Conservation (phyloP, 2,113 vertebrate species). For the Coptodon bakossiorum region DNA sequence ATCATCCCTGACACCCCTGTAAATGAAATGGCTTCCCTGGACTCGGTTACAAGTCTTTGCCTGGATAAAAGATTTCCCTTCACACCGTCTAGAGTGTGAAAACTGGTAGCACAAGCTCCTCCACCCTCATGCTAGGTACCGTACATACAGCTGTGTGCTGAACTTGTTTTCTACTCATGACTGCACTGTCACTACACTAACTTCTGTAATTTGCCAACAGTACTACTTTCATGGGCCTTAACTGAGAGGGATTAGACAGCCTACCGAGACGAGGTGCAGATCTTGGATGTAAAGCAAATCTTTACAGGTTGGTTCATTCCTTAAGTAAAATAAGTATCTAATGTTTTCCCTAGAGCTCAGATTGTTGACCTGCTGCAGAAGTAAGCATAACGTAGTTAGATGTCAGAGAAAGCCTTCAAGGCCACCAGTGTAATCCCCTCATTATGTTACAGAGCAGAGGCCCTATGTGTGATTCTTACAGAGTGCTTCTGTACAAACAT, state of each 20-base stretch:
- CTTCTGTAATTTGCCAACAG: neutral
- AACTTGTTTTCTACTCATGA: neutral
- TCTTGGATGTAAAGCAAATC: neutral
- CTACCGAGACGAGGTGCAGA: neutral
- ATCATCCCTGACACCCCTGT: neutral
- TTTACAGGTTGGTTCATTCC: neutral
- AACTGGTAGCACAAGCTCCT: neutral
- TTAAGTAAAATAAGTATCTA: neutral
- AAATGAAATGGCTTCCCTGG: neutral
- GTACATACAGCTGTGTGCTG: neutral
- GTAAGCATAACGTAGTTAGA: neutral
- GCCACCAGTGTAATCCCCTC: neutral
- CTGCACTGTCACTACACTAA: neutral
- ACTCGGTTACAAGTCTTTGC: neutral
- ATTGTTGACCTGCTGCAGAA: neutral
- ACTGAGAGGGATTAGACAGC: neutral
- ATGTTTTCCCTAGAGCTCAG: neutral
- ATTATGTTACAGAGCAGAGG: neutral
- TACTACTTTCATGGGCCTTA: neutral
- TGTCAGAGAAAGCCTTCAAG: neutral
- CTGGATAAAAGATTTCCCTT: neutral
- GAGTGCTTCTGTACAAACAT: neutral
- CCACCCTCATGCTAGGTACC: neutral
- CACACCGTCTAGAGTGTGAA: neutral
- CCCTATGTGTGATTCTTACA: neutral